These are phyloP conservation scores for Napeogenes inachia DNA, from an alignment of 2,888 invertebrate species.

Conservation along the genomic window DNA sequence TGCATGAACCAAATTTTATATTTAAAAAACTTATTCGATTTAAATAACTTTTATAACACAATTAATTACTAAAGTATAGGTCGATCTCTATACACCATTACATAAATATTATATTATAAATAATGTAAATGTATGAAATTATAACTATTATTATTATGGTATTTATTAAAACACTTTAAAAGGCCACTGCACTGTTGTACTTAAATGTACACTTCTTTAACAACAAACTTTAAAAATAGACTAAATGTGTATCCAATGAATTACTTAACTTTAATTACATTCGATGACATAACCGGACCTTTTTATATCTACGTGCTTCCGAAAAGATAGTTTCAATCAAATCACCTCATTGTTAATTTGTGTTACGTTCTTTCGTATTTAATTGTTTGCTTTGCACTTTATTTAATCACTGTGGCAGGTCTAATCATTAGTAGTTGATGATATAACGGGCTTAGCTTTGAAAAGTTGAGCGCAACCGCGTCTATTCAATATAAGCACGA, in stretches of 20 bases:
- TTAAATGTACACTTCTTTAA: no score
- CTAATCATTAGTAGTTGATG: slow-evolving; percentile 34
- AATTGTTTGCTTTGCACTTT: slow-evolving; percentile 27
- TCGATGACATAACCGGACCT: background rate
- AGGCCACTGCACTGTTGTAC: no score
- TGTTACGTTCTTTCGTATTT: slow-evolving; percentile 23
- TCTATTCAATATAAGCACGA: slow-evolving; percentile 54
- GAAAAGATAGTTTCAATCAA: slow-evolving; percentile 11
- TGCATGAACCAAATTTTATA: no score
- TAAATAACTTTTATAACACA: no score
- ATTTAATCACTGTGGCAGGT: slow-evolving; percentile 20
- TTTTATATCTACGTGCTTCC: background rate
- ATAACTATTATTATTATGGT: no score
- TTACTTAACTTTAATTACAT: background rate
- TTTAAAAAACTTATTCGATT: no score
- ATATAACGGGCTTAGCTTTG: slow-evolving; percentile 44
- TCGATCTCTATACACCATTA: no score
- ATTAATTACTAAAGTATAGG: no score
- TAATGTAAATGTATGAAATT: no score
- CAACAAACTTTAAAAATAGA: background rate
- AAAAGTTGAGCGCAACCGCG: slow-evolving; percentile 37
- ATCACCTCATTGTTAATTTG: slow-evolving; percentile 17
- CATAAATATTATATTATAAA: no score
- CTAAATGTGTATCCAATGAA: background rate
- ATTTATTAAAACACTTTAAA: no score